These are phyloP conservation scores for Bombus terrestris DNA, from an alignment of 1,140 invertebrate genomes.

Conservation along the genomic window DNA sequence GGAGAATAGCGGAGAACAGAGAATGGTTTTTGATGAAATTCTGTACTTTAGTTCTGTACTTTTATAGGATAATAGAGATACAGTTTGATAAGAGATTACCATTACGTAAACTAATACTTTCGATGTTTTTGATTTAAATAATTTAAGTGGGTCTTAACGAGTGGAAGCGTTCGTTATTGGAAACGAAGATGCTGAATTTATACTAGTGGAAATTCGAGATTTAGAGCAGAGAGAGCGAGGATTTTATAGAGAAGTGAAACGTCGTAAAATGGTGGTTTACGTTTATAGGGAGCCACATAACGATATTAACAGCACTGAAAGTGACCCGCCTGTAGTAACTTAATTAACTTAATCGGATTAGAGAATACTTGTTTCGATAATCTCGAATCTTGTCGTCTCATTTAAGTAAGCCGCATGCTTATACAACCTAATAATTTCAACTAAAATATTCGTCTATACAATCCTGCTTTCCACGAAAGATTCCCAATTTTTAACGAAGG, in stretches of 20 bases:
- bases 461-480: not conserved
- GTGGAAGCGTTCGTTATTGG: not conserved
- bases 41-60: too few relatives aligned
- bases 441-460: not conserved
- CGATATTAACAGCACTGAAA: not conserved
- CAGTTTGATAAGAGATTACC: too few relatives aligned
- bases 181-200: not conserved
- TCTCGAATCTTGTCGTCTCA: not conserved
- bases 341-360: conserved; percentile 46
- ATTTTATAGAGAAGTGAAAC: not conserved
- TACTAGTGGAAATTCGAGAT: not conserved
- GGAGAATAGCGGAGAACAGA: too few relatives aligned
- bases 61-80: too few relatives aligned
- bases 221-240: too few relatives aligned
- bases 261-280: not conserved
- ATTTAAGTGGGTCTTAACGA: not conserved
- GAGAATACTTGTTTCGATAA: conserved; percentile 2
- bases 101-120: too few relatives aligned
- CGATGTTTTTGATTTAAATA: too few relatives aligned
- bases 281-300: not conserved
- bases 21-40: too few relatives aligned
- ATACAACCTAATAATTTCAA: not conserved
- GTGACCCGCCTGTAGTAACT: not conserved
- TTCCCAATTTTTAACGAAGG: not conserved
- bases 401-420: not conserved